A percentile compares a stretch with the other conserved stretches of the same genome.
phyloP scores from a whole-genome alignment of 2,113 vertebrate genomes.

The Danionella cerebrum region DNA sequence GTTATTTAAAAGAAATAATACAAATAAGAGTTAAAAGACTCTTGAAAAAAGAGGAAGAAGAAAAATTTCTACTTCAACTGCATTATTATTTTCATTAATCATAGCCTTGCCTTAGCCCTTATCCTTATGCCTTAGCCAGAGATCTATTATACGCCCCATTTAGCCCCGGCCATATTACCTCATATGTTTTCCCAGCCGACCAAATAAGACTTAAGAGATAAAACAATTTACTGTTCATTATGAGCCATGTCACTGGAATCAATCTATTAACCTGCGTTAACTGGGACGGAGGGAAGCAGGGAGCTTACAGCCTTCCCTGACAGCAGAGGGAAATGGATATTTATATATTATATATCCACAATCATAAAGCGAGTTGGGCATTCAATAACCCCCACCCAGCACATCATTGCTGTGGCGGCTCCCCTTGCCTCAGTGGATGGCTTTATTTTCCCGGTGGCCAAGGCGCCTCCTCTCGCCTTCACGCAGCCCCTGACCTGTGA shows the following conservation, averaged over 20 bases:
- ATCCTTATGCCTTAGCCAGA: conserved; percentile 95
- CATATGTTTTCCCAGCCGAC: conserved; percentile 99
- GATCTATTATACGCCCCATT: conserved; percentile 99
- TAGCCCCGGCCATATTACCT: conserved; percentile 98
- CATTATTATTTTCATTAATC: conserved; percentile 99
- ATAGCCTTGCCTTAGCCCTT: conserved; percentile 90
- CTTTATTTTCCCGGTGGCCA: conserved; percentile 87
- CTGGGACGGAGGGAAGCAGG: conserved; percentile 81
- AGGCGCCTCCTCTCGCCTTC: conserved; percentile 79
- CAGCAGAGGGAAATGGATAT: conserved; percentile 69
- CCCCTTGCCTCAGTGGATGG: conserved; percentile 68
- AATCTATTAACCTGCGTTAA: conserved; percentile 99
- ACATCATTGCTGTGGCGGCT: conserved; percentile 14
- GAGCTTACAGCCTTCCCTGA: conserved; percentile 63
- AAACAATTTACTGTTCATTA: conserved; percentile 99
- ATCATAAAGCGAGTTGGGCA: conserved; percentile 87
- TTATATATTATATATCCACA: conserved; percentile 64
- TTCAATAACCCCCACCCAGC: conserved; percentile 77
- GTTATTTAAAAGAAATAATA: conserved; percentile 63
- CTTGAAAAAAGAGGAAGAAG: conserved; percentile 75
- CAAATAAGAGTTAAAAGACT: conserved; percentile 62
- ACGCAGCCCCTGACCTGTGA: conserved; percentile 96
- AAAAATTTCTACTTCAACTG: conserved; percentile 98
- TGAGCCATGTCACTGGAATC: conserved; percentile 98
- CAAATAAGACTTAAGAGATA: conserved; percentile 99